Evolutionary conservation across 2,888 invertebrate species (phyloP).

Genomic region (Ornithoptera alexandrae): DNA sequence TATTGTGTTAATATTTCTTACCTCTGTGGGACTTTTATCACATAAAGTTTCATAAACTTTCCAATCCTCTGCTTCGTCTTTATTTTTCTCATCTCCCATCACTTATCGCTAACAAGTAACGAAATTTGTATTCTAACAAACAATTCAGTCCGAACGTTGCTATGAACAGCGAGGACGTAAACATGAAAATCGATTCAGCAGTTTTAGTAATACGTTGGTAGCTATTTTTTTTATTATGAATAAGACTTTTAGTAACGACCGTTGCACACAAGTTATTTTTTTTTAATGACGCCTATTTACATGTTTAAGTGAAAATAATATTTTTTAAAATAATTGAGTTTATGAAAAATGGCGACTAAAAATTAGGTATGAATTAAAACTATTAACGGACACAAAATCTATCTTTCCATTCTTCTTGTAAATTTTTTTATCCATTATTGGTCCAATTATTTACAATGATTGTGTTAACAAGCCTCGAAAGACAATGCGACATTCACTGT

Average conservation of each 20-base stretch:
- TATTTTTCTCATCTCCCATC: constrained; percentile 70
- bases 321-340: too few relatives aligned
- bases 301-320: too few relatives aligned
- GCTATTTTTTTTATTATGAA: not conserved
- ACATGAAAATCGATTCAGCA: constrained; percentile 50
- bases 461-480: too few relatives aligned
- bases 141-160: constrained; percentile 41
- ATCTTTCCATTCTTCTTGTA: too few relatives aligned
- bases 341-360: too few relatives aligned
- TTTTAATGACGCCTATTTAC: too few relatives aligned
- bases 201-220: constrained; percentile 4
- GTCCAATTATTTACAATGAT: too few relatives aligned
- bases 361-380: too few relatives aligned
- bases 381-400: too few relatives aligned
- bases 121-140: constrained; percentile 7
- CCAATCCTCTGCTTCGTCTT: constrained; percentile 83
- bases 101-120: constrained; percentile 2
- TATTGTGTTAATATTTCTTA: constrained; percentile 46
- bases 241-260: not conserved
- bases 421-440: too few relatives aligned
- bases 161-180: constrained; percentile 46
- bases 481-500: too few relatives aligned
- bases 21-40: constrained; percentile 78
- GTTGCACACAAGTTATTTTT: not conserved
- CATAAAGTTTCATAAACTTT: constrained; percentile 85